These are phyloP conservation scores for Polyommatus icarus DNA, from an alignment of 2,888 invertebrate genomes.

Conservation along the genomic window DNA sequence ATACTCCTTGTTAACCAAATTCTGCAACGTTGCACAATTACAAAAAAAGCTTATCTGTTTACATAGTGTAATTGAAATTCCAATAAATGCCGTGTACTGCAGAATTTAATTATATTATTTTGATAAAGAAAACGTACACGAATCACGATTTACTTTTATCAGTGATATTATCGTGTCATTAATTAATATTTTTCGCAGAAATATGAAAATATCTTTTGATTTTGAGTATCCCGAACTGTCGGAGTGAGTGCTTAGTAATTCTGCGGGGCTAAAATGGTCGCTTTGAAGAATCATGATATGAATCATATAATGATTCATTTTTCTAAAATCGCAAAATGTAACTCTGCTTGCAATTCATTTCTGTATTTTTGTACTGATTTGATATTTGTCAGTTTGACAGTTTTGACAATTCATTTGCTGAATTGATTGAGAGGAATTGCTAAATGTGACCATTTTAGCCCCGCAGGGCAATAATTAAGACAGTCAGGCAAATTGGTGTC, in stretches of 20 bases:
- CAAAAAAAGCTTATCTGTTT: not conserved
- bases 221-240: not conserved
- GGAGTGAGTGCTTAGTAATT: not conserved
- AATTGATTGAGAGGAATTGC: too few relatives aligned
- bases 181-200: not conserved
- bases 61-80: not conserved
- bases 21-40: not conserved
- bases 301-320: too few relatives aligned
- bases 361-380: too few relatives aligned
- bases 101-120: not conserved
- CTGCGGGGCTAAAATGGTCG: too few relatives aligned
- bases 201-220: not conserved
- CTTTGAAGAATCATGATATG: too few relatives aligned
- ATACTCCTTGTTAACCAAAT: not conserved
- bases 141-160: not conserved
- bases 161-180: not conserved
- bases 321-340: too few relatives aligned
- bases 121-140: not conserved
- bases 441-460: too few relatives aligned
- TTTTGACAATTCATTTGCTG: too few relatives aligned
- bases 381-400: too few relatives aligned
- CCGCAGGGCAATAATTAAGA: too few relatives aligned
- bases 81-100: not conserved
- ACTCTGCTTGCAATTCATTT: too few relatives aligned
- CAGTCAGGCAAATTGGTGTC: not conserved